phyloP scores from a whole-genome alignment of 2,888 invertebrate genomes.

The Tetheella fluctuosa region DNA sequence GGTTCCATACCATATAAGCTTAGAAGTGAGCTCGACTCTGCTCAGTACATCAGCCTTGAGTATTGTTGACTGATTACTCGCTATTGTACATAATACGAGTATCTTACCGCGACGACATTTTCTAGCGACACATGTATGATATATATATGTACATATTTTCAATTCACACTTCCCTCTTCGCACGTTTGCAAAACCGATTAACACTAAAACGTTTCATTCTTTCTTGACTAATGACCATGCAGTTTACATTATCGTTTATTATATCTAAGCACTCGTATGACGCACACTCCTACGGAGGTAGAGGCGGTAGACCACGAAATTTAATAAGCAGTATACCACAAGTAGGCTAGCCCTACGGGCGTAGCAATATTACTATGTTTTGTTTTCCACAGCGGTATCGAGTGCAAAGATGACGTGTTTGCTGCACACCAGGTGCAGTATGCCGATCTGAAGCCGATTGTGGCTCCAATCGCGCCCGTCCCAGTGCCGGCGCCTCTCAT shows the following conservation, averaged over 20 bases:
- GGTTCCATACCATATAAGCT: constrained; percentile 24
- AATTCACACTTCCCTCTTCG: constrained; percentile 50
- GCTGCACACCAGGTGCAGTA: constrained; percentile 85
- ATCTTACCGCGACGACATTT: constrained; percentile 37
- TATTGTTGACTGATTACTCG: constrained; percentile 70
- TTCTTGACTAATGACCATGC: constrained; percentile 52
- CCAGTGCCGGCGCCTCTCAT: constrained; percentile 30
- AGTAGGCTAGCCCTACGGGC: constrained; percentile 38
- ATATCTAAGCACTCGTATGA: constrained; percentile 45
- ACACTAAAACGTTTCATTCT: constrained; percentile 47
- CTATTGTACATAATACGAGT: constrained; percentile 46
- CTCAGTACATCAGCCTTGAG: constrained; percentile 59
- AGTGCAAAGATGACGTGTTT: constrained; percentile 91
- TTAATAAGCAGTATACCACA: constrained; percentile 28
- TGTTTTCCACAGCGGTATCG: constrained; percentile 88
- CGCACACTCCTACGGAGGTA: constrained; percentile 31
- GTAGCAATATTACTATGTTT: constrained; percentile 56
- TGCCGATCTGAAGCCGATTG: constrained; percentile 72
- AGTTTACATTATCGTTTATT: constrained; percentile 48
- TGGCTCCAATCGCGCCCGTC: constrained; percentile 45
- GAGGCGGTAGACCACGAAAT: constrained; percentile 45
- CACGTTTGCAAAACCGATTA: constrained; percentile 55
- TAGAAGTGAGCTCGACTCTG: constrained; percentile 27
- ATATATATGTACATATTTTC: constrained; percentile 39
- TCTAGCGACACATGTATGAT: constrained; percentile 35